phyloP scores from a whole-genome alignment of 2,113 vertebrate species.

The Psittacus erithacus region DNA sequence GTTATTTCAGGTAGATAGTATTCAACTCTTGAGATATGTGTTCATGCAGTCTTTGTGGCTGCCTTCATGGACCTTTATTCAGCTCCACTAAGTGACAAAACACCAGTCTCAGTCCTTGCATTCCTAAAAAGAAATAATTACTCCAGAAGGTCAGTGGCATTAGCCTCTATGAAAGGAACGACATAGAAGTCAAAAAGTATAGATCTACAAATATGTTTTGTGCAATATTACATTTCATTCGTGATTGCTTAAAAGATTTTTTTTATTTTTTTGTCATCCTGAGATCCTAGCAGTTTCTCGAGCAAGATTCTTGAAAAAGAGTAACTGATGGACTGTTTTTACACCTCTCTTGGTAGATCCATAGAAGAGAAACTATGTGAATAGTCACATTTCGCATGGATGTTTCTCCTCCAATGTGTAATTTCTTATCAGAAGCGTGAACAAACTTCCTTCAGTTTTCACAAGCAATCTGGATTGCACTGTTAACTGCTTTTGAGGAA shows the following conservation, averaged over 20 bases:
- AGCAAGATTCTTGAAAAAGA: not conserved
- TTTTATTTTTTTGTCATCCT: not conserved
- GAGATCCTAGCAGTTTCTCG: not conserved
- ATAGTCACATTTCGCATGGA: not conserved
- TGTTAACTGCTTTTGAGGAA: not conserved
- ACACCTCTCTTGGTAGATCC: not conserved
- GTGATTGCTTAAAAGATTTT: not conserved
- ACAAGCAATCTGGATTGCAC: not conserved
- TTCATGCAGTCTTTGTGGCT: not conserved
- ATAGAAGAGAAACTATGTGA: not conserved
- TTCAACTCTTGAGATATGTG: not conserved
- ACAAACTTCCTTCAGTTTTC: not conserved
- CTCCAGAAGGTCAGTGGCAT: not conserved
- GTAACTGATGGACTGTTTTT: not conserved
- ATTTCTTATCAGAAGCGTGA: not conserved
- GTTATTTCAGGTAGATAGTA: not conserved
- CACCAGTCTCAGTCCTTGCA: not conserved
- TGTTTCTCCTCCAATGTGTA: not conserved
- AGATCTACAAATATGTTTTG: not conserved
- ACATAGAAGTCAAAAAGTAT: not conserved
- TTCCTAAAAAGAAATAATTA: not conserved
- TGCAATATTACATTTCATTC: not conserved
- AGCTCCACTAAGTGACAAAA: not conserved
- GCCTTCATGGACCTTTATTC: not conserved
- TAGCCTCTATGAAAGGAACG: not conserved